Evolutionary conservation across 1,140 invertebrate species (phyloP), one percentile per base, ranked within the genome.

Genomic region (Hyles euphorbiae): DNA sequence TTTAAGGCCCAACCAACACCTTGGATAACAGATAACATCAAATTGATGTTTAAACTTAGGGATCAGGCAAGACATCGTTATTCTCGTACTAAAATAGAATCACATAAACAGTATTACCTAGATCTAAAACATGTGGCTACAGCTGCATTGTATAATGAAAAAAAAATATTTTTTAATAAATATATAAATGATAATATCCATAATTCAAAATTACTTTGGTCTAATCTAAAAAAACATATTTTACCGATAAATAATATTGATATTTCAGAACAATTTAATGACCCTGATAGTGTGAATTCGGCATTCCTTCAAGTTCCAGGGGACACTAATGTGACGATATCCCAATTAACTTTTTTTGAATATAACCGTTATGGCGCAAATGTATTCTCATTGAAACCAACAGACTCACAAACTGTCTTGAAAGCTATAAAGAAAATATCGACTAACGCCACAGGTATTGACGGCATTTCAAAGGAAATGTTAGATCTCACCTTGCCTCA

Each of bases 21-120:
- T 9, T 74, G 71, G 68, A 62, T 73, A 1, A 73, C 71, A 7
- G 56, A 67, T n/a, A 66, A 34, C 11, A 12, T 72, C 3, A 65
- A 56, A 34, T 50, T 65, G 8, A 74, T 74, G 61, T 63, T 22
- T 22, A 22, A 22, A 22, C 22, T 22, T 22, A 22, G 22, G 22
- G 22, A 22, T 22, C 22, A 22, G 47, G 71, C 71, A 34, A 34
- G 65, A 53, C 34, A 40, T 32, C 60, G 54, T 56, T 52, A 52
- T 10, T 59, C 49, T 8, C 40, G 8, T 22, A 54, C 54, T 22
- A 69, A 61, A 47, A 34, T 36, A 11, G 63, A 68, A 4, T 12
- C 7, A n/a, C 45, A 58, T 33, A 63, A 60, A 47, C 33, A 58
- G 6, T 70, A 70, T n/a, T 6, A 71, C 46, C 50, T 33, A 7